These are phyloP conservation scores for Lamproptera curius DNA, from an alignment of 2,888 invertebrate genomes.

Conservation along the genomic window DNA sequence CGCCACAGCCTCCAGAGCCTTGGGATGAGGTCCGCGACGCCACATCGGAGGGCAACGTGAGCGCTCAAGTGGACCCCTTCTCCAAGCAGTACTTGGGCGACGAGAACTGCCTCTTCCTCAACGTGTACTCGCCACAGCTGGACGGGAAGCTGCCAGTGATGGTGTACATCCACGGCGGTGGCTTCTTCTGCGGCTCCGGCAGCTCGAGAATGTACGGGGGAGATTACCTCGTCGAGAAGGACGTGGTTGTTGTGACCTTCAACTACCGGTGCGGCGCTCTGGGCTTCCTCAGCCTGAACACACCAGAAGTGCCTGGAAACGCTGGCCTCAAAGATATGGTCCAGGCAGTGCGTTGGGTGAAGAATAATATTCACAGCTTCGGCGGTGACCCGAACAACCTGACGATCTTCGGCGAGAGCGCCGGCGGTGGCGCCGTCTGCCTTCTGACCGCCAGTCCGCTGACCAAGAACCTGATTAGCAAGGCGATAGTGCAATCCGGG, in stretches of 20 bases:
- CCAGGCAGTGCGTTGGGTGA: conserved; percentile 60
- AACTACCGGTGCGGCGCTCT: conserved; percentile 73
- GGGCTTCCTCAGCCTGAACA: conserved; percentile 64
- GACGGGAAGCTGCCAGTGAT: conserved; percentile 75
- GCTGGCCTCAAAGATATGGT: conserved; percentile 66
- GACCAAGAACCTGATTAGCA: conserved; percentile 52
- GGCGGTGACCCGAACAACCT: conserved; percentile 64
- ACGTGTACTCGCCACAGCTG: conserved; percentile 81
- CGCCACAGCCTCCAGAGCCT: conserved; percentile 74
- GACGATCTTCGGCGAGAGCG: conserved; percentile 63
- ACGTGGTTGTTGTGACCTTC: conserved; percentile 75
- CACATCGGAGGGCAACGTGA: conserved; percentile 78
- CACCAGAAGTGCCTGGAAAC: conserved; percentile 67
- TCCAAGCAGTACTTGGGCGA: conserved; percentile 65
- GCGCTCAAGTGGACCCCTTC: conserved; percentile 75
- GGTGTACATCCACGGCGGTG: conserved; percentile 79
- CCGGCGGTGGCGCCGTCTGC: conserved; percentile 47
- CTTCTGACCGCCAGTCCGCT: conserved; percentile 58
- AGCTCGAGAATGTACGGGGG: conserved; percentile 65
- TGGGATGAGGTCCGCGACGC: conserved; percentile 81
- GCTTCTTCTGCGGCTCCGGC: conserved; percentile 71
- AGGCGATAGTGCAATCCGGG: conserved; percentile 63
- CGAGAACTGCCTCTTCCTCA: conserved; percentile 84
- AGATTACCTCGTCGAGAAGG: conserved; percentile 76
- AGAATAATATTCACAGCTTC: conserved; percentile 60